A percentile compares a stretch with the other conserved stretches of the same genome.
These are phyloP conservation scores for Lagopus muta DNA, from an alignment of 2,113 vertebrate genomes.

Conservation along the genomic window DNA sequence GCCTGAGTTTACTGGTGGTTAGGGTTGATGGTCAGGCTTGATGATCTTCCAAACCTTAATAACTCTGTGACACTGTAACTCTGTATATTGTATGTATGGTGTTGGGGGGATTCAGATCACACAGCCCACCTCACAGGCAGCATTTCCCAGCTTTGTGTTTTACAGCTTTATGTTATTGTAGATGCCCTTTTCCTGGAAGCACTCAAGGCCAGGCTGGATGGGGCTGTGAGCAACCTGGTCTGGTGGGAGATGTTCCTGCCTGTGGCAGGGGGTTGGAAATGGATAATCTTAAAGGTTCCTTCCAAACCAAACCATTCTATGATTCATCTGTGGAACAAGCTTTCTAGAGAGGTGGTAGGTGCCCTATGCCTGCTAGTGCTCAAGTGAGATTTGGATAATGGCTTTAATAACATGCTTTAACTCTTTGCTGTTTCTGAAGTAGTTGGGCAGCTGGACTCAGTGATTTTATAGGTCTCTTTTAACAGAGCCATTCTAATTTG, in stretches of 20 bases:
- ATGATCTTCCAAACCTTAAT: no score
- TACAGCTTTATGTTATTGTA: not conserved
- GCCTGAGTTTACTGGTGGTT: no score
- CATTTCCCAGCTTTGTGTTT: not conserved
- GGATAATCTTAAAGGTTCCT: no score
- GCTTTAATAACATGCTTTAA: not conserved
- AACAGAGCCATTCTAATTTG: not conserved
- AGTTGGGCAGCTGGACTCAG: not conserved
- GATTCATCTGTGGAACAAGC: not conserved
- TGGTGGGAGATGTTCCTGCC: no score
- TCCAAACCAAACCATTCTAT: no score
- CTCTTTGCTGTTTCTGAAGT: not conserved
- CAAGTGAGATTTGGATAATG: not conserved
- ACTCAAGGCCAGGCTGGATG: no score
- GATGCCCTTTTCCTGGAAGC: no score
- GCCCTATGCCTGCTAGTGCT: not conserved
- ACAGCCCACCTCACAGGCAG: not conserved
- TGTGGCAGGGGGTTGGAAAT: no score
- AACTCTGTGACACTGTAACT: no score
- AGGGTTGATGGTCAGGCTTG: no score
- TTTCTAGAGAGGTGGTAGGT: not conserved
- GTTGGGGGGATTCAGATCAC: not conserved
- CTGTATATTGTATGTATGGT: accelerated
- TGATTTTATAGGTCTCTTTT: not conserved
- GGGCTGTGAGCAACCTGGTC: no score